Percentiles rank a stretch among this genome's conserved stretches.
Evolutionary conservation across 1,140 invertebrate species (phyloP).

Genomic region (Drosophila littoralis): DNA sequence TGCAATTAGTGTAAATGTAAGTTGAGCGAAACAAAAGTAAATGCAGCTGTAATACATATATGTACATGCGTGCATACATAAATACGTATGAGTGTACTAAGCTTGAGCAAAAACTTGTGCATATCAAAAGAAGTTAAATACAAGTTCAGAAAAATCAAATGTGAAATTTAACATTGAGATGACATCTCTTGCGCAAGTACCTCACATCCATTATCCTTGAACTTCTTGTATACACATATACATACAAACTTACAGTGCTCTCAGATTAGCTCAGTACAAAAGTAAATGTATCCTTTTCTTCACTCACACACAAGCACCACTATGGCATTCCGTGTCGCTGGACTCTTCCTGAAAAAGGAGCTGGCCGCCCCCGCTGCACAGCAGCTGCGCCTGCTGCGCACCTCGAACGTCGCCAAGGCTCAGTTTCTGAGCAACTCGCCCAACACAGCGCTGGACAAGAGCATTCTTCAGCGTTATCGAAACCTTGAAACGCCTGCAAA

Average conservation of each 20-base stretch:
- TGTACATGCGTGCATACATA: not conserved
- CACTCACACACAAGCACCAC: conserved; percentile 35
- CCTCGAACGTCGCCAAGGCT: conserved; percentile 24
- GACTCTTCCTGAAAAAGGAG: conserved; percentile 79
- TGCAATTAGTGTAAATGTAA: conserved; percentile 41
- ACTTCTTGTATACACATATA: conserved; percentile 23
- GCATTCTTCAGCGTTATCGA: conserved; percentile 89
- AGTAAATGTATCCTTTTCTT: conserved; percentile 65
- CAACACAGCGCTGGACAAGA: conserved; percentile 90
- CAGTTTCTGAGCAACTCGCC: conserved; percentile 87
- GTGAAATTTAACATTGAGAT: conserved; percentile 40
- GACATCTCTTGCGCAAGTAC: conserved; percentile 19
- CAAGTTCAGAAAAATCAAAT: conserved; percentile 26
- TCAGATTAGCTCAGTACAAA: not conserved
- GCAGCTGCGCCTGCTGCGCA: conserved; percentile 61
- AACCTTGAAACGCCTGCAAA: conserved; percentile 89
- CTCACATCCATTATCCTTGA: conserved; percentile 26
- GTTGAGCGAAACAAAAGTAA: conserved; percentile 39
- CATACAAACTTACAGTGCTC: not conserved
- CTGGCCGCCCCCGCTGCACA: conserved; percentile 51
- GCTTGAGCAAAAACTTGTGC: conserved; percentile 3
- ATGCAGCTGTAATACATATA: conserved; percentile 7
- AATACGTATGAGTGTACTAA: conserved; percentile 10
- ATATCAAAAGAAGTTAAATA: conserved; percentile 11
- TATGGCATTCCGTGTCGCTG: conserved; percentile 82